Percentiles rank a stretch among this genome's conserved stretches.
phyloP scores from a whole-genome alignment of 2,113 vertebrate species.

The Pseudorasbora parva region DNA sequence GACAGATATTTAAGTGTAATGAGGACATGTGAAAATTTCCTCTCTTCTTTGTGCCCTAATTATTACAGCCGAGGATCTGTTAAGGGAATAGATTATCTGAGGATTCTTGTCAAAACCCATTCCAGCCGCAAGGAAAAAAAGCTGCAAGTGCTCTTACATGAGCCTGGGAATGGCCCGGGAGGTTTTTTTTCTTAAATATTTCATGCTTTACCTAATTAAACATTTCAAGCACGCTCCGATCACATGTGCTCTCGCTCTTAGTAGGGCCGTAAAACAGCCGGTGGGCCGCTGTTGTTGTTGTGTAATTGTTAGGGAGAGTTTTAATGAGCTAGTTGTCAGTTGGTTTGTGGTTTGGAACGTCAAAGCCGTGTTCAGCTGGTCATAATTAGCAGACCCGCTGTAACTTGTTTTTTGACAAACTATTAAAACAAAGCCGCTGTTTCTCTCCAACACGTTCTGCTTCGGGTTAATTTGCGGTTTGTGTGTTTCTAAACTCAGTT shows the following conservation, averaged over 20 bases:
- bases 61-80: constrained; percentile 62
- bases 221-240: constrained; percentile 65
- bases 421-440: background rate
- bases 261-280: constrained; percentile 16
- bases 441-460: background rate
- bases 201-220: constrained; percentile 71
- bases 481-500: background rate
- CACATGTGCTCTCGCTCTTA: constrained; percentile 31
- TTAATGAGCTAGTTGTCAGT: constrained; percentile 15
- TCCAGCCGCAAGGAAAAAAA: constrained; percentile 55
- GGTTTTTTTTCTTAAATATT: constrained; percentile 76
- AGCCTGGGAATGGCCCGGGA: constrained; percentile 67
- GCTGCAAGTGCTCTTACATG: constrained; percentile 70
- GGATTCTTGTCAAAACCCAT: constrained; percentile 62
- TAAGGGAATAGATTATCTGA: constrained; percentile 64
- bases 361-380: background rate
- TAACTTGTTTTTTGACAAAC: constrained; percentile 23
- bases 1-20: constrained; percentile 7
- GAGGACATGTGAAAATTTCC: constrained; percentile 60
- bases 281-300: background rate
- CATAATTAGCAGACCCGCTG: background rate
- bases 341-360: background rate
- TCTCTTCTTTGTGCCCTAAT: constrained; percentile 71
- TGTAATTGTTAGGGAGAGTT: constrained; percentile 4
- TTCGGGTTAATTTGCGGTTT: background rate